A percentile compares a stretch with the other conserved stretches of the same genome.
These are phyloP conservation scores for Gnathonemus echidnorhynchus DNA, from an alignment of 2,113 vertebrate genomes.

Conservation along the genomic window DNA sequence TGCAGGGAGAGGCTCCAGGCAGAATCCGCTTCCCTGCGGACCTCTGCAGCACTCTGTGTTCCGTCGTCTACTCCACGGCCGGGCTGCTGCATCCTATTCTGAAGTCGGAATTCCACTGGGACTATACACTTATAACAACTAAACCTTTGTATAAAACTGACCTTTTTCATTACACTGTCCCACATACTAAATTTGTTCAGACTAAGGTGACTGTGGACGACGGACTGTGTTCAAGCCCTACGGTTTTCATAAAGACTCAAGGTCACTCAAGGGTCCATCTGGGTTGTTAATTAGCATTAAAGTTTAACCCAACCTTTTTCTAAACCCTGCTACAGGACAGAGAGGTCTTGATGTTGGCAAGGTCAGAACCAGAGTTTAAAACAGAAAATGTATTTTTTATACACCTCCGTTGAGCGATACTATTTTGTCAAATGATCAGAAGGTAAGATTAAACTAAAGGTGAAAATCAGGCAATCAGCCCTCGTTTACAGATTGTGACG, in stretches of 20 bases:
- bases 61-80: not conserved
- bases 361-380: not conserved
- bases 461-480: not conserved
- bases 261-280: not conserved
- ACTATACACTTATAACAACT: not conserved
- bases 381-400: not conserved
- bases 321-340: not conserved
- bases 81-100: not conserved
- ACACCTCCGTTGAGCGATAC: not conserved
- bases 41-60: not conserved
- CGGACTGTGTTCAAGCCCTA: not conserved
- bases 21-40: not conserved
- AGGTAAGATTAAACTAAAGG: not conserved
- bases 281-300: not conserved
- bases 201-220: not conserved
- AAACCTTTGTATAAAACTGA: not conserved
- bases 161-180: not conserved
- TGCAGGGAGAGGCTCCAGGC: not conserved
- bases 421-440: not conserved
- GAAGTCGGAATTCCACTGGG: not conserved
- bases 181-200: not conserved
- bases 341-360: not conserved
- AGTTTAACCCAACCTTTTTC: not conserved
- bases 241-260: not conserved
- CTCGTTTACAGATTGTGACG: not conserved